A percentile compares a stretch with the other conserved stretches of the same genome.
Evolutionary conservation across 2,113 vertebrate species (phyloP).

Genomic region (Felis catus): DNA sequence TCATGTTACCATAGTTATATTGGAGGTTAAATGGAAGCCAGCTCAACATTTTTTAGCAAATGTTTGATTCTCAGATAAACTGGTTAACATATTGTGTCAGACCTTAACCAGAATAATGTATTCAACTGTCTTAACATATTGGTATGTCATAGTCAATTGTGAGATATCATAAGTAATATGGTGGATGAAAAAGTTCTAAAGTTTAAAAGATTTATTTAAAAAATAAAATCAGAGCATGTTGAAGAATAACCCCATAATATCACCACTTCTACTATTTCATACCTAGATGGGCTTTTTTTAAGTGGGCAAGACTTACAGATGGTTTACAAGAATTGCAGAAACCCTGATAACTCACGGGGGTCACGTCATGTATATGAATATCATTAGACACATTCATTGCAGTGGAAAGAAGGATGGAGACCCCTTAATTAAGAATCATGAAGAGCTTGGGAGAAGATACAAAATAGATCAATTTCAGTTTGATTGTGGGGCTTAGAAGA

Average conservation of each 20-base stretch:
- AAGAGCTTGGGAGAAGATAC: neutral
- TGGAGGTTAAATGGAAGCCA: neutral
- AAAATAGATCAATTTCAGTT: neutral
- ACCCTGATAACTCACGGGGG: neutral
- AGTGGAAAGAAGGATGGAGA: neutral
- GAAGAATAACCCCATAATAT: neutral
- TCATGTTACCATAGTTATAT: neutral
- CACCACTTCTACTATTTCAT: neutral
- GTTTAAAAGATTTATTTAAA: neutral
- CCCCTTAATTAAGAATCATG: neutral
- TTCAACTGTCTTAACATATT: neutral
- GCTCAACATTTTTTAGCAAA: neutral
- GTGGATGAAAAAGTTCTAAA: neutral
- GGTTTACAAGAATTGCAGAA: neutral
- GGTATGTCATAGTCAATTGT: neutral
- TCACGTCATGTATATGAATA: neutral
- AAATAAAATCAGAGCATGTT: constrained; percentile 8
- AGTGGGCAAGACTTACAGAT: neutral
- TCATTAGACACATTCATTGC: neutral
- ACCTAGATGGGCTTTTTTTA: neutral
- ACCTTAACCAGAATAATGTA: neutral
- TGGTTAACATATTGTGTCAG: neutral
- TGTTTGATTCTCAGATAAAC: constrained; percentile 6
- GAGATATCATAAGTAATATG: neutral
- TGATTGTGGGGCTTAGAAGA: neutral